Evolutionary conservation across 1,140 invertebrate genomes (phyloP), one percentile per base, ranked within the genome.

Genomic region (Zaprionus tsacasi): DNA sequence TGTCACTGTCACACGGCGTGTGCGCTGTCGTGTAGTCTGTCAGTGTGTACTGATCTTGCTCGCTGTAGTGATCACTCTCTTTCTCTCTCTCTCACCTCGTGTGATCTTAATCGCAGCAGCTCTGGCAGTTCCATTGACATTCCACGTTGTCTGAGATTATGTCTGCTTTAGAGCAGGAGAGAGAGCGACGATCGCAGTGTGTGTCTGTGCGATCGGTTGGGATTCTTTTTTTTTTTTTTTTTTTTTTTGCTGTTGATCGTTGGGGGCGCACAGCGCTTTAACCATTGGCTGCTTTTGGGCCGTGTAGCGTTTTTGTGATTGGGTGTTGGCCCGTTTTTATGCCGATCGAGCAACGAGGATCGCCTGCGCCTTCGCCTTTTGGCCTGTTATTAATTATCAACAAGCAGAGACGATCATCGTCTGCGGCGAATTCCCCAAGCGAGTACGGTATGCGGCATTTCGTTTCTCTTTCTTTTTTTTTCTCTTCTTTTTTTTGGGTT

Each of bases 251-350:
- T 67, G 35, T 61, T 66, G 50, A 52, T 60, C 71, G 63, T 79
- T 21, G 21, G 78, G 76, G 81, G 50, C 61, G 56, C 70, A 64
- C 57, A 67, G 58, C 73, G 79, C 68, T 77, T 36, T 67, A 80
- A 89, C 83, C 85, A 89, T 88, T 89, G 86, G 85, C 52, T 57
- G 59, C 54, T 57, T 79, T 68, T 72, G 55, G 64, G 55, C 61
- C 83, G 36, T 12, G 11, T 10, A 25, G 50, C 75, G 71, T 78
- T 81, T 85, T 72, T 88, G 58, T 81, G 82, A 87, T 87, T 87
- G 82, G 82, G 79, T 87, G 83, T 87, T 87, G 82, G 68, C 75
- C 70, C 82, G 82, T 86, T 86, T 87, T 87, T 87, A 82, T 87
- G 82, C 79, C 70, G 65, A 21, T 59, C 40, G 48, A 2, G 48